Base-by-base conservation (phyloP, 2,113 vertebrate genomes). In the Cairina moschata region DNA sequence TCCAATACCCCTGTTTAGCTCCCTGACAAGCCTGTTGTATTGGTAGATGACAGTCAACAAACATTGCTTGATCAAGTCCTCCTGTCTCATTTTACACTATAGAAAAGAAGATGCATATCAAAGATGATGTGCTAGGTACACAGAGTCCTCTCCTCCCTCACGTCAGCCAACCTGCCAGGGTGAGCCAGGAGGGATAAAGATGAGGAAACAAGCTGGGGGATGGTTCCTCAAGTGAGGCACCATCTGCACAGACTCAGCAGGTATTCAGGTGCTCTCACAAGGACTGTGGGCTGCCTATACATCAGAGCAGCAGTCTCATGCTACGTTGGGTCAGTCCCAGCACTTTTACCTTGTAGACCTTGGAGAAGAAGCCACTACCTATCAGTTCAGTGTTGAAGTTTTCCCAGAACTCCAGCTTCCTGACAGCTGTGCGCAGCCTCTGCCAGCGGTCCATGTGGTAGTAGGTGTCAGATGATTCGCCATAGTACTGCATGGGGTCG, bases 361-460 rank as follows among this genome's bases (percentile, higher is more conserved):
- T 98, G 91, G 98, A 99, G 97, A 99, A 99, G 97, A 99, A 99
- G 62, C 99, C 98, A 2, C 98, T 98, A 42, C 98, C 99, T 8
- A 98, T 98, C 23, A 99, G 97, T 89, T 99, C 98, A 0, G 98
- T 86, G 0, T 87, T 98, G 93, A 99, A 99, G 96, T 98, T 99
- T 88, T 99, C 99, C 99, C 99, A 99, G 96, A 99, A 99, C 63
- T 99, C 99, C 87, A 99, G 98, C 94, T 98, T 99, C 62, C 98
- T 97, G 83, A 99, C 98, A 3, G 98, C 98, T 0, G 98, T 98
- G 82, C 98, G 98, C 10, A 99, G 97, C 85, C 97, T 98, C 97
- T 99, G 98, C 98, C 99, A 99, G 69, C 98, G 98, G 93, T 98
- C 98, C 90, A 98, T 97, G 4, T 98, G 97, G 95, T 95, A 98